These are phyloP conservation scores for Leptosomus discolor DNA, from an alignment of 2,113 vertebrate species.

Conservation along the genomic window DNA sequence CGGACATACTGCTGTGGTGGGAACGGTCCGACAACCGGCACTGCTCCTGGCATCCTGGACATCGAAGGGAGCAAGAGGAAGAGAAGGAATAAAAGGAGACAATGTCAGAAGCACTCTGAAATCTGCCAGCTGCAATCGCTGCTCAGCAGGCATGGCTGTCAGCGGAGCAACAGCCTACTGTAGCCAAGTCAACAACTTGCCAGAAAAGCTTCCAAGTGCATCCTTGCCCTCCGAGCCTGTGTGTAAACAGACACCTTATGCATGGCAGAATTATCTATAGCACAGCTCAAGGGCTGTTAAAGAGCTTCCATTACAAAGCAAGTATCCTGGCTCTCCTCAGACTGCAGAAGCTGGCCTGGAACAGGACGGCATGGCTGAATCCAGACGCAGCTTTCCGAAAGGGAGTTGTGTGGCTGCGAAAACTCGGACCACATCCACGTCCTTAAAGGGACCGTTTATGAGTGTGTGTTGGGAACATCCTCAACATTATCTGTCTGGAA, in stretches of 20 bases:
- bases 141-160: conserved; percentile 36
- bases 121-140: conserved; percentile 17
- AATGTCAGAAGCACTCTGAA: conserved; percentile 18
- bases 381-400: not conserved
- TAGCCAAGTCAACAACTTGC: conserved; percentile 25
- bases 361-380: not conserved
- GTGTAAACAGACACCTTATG: conserved; percentile 37
- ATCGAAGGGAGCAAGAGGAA: not conserved
- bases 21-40: conserved; percentile 50
- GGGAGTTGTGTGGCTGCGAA: not conserved
- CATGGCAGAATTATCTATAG: not conserved
- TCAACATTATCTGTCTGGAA: not conserved
- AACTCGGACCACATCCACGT: not conserved
- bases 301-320: conserved; percentile 20
- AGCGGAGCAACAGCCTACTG: not conserved
- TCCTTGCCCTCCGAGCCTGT: not conserved
- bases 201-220: conserved; percentile 36
- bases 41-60: conserved; percentile 75
- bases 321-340: not conserved
- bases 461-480: not conserved
- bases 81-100: not conserved
- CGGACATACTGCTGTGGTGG: conserved; percentile 64
- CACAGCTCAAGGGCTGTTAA: not conserved
- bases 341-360: not conserved
- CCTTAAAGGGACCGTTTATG: not conserved